phyloP scores from a whole-genome alignment of 2,888 invertebrate genomes.

The Spilarctia lutea region DNA sequence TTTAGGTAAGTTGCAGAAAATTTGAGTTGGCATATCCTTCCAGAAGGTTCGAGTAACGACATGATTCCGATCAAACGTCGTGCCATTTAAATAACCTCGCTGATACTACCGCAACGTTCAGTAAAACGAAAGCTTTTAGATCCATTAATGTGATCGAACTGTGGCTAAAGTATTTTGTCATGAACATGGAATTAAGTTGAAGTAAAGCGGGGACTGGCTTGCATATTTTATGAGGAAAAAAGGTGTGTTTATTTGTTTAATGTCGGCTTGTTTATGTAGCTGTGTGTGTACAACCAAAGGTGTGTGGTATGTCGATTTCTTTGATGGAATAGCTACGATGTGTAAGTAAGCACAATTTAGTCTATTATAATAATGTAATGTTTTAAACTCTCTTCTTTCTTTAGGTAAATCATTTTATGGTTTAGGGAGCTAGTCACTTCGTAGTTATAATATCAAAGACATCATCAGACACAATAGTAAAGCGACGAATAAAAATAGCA shows the following conservation, averaged over 20 bases:
- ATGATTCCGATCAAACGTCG: neutral
- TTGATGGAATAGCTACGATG: neutral
- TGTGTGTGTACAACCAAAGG: neutral
- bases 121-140: constrained; percentile 59
- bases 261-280: neutral
- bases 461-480: too few species aligned
- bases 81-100: constrained; percentile 41
- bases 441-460: too few species aligned
- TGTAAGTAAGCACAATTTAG: neutral
- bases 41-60: neutral
- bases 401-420: too few species aligned
- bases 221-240: constrained; percentile 9
- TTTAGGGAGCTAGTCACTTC: too few species aligned
- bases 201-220: neutral
- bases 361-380: neutral
- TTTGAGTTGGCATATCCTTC: neutral
- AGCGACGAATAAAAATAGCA: too few species aligned
- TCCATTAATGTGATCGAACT: constrained; percentile 48
- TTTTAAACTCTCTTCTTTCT: neutral
- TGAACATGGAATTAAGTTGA: constrained; percentile 14
- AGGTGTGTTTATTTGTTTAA: constrained; percentile 7
- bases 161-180: constrained; percentile 11
- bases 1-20: neutral
- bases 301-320: neutral
- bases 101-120: constrained; percentile 43